Base-by-base conservation (phyloP, 2,888 invertebrate species). In the Geophilus truncorum region DNA sequence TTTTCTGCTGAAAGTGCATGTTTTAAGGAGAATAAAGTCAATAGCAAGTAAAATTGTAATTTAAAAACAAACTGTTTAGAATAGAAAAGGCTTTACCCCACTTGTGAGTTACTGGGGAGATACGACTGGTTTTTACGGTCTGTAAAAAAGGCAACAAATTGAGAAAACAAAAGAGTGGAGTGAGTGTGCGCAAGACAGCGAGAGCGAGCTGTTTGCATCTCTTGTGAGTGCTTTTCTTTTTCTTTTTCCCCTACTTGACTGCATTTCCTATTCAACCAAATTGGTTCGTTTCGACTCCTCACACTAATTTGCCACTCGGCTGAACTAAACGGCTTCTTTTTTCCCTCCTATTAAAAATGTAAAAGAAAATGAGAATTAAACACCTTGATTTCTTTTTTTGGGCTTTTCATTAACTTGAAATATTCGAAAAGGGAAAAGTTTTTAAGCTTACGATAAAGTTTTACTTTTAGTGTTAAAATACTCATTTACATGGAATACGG, bases 241-340 rank as follows among this genome's bases (percentile, higher is more conserved):
- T n/a, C n/a, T n/a, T n/a, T 62, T 62, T 23, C 57, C 57, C 57
- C 57, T 62, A 62, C 57, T 62, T 62, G 57, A 62, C 57, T 62
- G 57, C 57, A 62, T 62, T 62, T 62, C 57, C 57, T 62, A 62
- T 62, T 62, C 57, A 62, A 62, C 57, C 23, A 62, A 62, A 62
- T 62, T 62, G 57, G 57, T 62, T 62, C 57, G 57, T 62, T 62
- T 62, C 57, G 57, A 62, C 57, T 62, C 57, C 21, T 62, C 57
- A 62, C 57, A 21, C 57, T 62, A 62, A 62, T 62, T 62, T 62
- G 57, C 57, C 57, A 62, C 57, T 62, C 57, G 57, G 57, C 21
- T 62, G 57, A 62, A 62, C 57, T 62, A 62, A 62, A 62, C 57
- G 57, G 57, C 57, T 62, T 23, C 57, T 23, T 62, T 62, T 62